phyloP scores from a whole-genome alignment of 2,797 vertebrate genomes.

The Falco rusticolus region DNA sequence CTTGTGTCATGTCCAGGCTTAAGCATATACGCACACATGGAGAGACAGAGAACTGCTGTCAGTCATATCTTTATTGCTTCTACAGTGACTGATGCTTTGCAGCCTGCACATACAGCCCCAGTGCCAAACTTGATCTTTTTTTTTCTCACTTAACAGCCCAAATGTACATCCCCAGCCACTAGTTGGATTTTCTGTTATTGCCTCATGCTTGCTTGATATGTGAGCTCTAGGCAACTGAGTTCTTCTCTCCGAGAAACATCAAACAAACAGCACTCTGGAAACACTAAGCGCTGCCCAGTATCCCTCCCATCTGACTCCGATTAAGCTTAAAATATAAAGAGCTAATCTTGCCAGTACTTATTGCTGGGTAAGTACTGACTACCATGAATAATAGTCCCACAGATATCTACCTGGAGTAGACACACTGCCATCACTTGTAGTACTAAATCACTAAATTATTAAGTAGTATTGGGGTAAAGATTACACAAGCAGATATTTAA shows the following conservation, averaged over 20 bases:
- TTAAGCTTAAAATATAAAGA: neutral
- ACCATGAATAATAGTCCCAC: neutral
- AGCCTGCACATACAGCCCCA: neutral
- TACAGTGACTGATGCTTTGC: neutral
- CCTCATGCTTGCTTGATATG: neutral
- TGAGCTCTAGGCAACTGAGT: neutral
- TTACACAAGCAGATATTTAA: neutral
- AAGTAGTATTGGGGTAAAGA: neutral
- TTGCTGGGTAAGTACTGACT: neutral
- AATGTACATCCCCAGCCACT: neutral
- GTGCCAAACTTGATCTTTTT: neutral
- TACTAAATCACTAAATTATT: neutral
- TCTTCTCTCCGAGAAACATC: neutral
- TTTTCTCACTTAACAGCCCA: neutral
- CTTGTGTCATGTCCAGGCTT: neutral
- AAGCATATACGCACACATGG: neutral
- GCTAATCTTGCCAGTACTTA: neutral
- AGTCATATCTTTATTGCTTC: neutral
- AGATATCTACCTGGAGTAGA: neutral
- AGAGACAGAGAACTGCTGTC: neutral
- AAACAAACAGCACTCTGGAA: neutral
- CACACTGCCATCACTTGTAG: neutral
- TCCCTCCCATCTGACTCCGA: neutral
- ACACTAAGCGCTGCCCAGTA: neutral
- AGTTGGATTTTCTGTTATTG: neutral